These are phyloP conservation scores for Epinephelus fuscoguttatus DNA, from an alignment of 2,113 vertebrate genomes.

Conservation along the genomic window DNA sequence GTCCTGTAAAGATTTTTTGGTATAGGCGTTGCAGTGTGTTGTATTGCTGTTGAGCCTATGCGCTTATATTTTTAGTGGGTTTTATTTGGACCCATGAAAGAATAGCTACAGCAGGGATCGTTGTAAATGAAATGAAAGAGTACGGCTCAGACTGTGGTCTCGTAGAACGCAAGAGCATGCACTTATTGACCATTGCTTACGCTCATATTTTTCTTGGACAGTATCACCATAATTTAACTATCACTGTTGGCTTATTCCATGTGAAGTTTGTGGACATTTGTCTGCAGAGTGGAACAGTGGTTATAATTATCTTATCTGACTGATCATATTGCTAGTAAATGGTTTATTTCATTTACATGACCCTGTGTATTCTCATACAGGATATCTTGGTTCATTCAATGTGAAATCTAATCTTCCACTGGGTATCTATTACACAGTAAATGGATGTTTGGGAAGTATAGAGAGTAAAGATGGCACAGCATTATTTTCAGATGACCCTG, in stretches of 20 bases:
- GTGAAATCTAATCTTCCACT: background rate
- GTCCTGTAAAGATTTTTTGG: conserved; percentile 16
- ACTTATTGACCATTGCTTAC: background rate
- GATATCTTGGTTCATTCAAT: background rate
- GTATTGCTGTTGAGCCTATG: background rate
- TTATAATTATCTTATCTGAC: conserved; percentile 7
- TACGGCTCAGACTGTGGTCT: background rate
- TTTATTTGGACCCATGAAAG: conserved; percentile 12
- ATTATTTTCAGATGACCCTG: background rate
- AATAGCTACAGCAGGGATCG: background rate
- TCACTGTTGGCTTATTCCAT: background rate
- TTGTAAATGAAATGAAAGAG: background rate
- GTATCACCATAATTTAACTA: conserved; percentile 2
- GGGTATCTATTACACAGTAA: background rate
- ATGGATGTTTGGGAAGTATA: background rate
- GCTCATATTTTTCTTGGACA: background rate
- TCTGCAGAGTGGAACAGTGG: background rate
- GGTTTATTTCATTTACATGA: conserved; percentile 8
- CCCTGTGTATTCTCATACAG: conserved; percentile 9
- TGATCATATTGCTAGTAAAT: background rate
- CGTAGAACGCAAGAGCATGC: conserved; percentile 1
- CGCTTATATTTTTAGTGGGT: conserved; percentile 7
- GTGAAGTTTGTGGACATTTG: background rate
- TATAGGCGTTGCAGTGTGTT: background rate
- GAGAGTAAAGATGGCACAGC: background rate